Conservation (phyloP, 2,797 vertebrate genomes). For the Urophycis tenuis region DNA sequence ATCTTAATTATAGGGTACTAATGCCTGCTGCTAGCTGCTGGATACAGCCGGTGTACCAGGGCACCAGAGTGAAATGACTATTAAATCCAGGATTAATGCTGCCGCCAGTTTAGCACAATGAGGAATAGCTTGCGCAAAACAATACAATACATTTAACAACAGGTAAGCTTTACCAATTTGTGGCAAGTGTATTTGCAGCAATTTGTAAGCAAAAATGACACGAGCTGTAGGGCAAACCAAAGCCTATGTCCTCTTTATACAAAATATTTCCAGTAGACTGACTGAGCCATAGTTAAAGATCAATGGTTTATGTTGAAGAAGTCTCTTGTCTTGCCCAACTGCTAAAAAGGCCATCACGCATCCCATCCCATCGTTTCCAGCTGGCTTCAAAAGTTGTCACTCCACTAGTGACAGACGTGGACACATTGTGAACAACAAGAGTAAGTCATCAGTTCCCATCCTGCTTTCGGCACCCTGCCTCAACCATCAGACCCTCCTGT, state of each 20-base stretch:
- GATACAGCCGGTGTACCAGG: conserved; percentile 30
- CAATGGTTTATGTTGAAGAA: neutral
- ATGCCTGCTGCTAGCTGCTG: conserved; percentile 41
- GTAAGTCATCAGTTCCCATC: neutral
- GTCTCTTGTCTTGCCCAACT: neutral
- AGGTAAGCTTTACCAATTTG: conserved; percentile 7
- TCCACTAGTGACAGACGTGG: neutral
- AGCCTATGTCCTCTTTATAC: neutral
- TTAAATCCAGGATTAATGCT: conserved; percentile 34
- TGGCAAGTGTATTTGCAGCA: neutral
- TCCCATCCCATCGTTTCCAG: neutral
- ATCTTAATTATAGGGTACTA: conserved; percentile 61
- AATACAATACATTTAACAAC: neutral
- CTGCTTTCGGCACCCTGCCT: neutral
- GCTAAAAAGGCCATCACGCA: neutral
- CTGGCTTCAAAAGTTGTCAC: neutral
- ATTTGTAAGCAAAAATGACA: neutral
- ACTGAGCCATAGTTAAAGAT: neutral
- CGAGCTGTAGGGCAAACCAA: neutral
- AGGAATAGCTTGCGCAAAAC: neutral
- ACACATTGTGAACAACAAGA: neutral
- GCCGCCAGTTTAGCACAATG: conserved; percentile 20
- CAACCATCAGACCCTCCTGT: neutral
- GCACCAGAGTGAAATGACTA: conserved; percentile 20
- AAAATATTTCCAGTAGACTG: neutral